Percentiles rank a stretch among this genome's conserved stretches.
phyloP scores from a whole-genome alignment of 2,888 invertebrate species.

The Corbicula japonica region DNA sequence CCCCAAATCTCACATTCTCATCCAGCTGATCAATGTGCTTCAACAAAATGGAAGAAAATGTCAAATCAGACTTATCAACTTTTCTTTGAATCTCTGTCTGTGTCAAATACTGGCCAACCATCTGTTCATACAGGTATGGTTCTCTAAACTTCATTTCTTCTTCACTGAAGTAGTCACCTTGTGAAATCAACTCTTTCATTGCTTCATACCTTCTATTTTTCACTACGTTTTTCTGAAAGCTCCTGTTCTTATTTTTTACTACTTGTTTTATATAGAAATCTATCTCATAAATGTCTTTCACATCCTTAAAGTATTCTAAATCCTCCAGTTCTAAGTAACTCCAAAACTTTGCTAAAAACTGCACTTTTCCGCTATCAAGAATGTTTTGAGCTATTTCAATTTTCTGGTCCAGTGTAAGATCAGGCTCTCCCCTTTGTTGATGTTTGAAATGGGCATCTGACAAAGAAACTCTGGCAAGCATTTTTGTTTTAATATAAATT shows the following conservation, averaged over 20 bases:
- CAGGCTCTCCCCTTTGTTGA: constrained; percentile 93
- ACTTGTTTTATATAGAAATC: constrained; percentile 89
- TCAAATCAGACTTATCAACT: constrained; percentile 86
- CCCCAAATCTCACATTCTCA: constrained; percentile 90
- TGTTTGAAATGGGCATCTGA: constrained; percentile 92
- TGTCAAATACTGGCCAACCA: constrained; percentile 94
- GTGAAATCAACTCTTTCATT: constrained; percentile 91
- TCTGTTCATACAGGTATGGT: constrained; percentile 95
- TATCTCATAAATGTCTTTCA: constrained; percentile 88
- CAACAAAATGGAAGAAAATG: constrained; percentile 92
- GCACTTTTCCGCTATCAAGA: constrained; percentile 90
- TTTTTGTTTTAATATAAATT: constrained; percentile 73
- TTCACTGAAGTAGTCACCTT: constrained; percentile 94
- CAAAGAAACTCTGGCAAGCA: constrained; percentile 89
- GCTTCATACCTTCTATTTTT: constrained; percentile 95
- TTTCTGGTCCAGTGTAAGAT: constrained; percentile 91
- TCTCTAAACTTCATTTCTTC: constrained; percentile 97
- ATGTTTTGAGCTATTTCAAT: constrained; percentile 90
- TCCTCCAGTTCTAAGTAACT: constrained; percentile 90
- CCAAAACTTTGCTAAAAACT: constrained; percentile 93
- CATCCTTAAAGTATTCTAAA: constrained; percentile 90
- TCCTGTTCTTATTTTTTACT: constrained; percentile 65
- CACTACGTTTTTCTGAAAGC: constrained; percentile 70
- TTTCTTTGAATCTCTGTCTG: constrained; percentile 90
- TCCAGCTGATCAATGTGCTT: constrained; percentile 90